Percentiles rank a stretch among this genome's conserved stretches.
phyloP scores from a whole-genome alignment of 2,113 vertebrate genomes.

The Camelus dromedarius region DNA sequence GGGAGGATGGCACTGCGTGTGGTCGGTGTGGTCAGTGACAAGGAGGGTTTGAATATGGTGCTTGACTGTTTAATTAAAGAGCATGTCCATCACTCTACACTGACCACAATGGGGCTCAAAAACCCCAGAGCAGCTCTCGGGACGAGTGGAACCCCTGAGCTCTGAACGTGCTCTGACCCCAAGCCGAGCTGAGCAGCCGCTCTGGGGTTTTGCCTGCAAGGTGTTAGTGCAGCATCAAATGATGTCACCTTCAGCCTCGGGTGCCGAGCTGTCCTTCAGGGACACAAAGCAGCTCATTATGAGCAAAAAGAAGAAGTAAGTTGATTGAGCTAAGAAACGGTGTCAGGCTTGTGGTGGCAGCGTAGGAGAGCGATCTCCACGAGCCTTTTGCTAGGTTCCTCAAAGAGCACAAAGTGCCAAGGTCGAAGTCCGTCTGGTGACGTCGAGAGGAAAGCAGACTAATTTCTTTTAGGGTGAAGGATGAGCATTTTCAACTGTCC shows the following conservation, averaged over 20 bases:
- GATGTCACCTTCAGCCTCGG: not conserved
- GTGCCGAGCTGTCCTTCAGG: not conserved
- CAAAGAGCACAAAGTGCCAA: not conserved
- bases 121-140: conserved; percentile 48
- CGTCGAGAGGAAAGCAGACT: accelerated
- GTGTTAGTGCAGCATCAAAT: conserved; percentile 17
- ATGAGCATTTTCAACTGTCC: not conserved
- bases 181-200: accelerated
- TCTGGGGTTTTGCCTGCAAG: not conserved
- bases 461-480: not conserved
- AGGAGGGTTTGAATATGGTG: not conserved
- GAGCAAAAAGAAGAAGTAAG: not conserved
- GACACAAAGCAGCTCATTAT: not conserved
- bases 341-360: accelerated
- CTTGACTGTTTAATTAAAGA: conserved; percentile 66
- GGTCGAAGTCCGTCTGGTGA: accelerated
- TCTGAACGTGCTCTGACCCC: not conserved
- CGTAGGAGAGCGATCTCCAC: accelerated
- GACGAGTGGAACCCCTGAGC: conserved; percentile 57
- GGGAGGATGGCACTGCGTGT: not conserved
- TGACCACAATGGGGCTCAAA: conserved; percentile 19
- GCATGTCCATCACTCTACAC: conserved; percentile 51
- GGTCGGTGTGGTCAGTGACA: not conserved
- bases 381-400: not conserved
- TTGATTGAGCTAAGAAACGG: accelerated